A percentile compares a stretch with the other conserved stretches of the same genome.
Conservation (phyloP, 2,797 vertebrate species). For the Peromyscus melanophrys region DNA sequence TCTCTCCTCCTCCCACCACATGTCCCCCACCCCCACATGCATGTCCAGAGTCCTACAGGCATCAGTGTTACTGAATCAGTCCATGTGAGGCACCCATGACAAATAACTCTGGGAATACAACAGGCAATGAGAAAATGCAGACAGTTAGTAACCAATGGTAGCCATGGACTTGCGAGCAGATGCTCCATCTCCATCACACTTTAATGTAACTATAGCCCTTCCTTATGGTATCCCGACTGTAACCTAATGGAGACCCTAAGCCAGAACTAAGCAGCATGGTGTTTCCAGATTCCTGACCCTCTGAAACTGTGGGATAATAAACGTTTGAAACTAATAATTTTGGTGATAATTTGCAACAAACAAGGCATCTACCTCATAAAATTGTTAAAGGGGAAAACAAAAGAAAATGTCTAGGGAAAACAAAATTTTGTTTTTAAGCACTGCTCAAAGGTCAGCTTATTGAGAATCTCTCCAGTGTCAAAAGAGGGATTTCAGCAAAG, state of each 20-base stretch:
- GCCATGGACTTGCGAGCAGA: background rate
- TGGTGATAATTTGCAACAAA: conserved; percentile 40
- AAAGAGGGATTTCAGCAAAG: conserved; percentile 35
- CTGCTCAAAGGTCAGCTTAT: background rate
- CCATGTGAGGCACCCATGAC: background rate
- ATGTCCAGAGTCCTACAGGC: background rate
- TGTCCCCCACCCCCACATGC: background rate
- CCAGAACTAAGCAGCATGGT: conserved; percentile 15
- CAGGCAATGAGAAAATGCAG: background rate
- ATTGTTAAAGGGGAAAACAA: conserved; percentile 45
- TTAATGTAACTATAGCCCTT: background rate
- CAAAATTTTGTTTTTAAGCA: background rate
- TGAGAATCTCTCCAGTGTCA: background rate
- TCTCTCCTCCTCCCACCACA: background rate
- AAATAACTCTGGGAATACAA: background rate
- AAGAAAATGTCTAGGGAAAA: conserved; percentile 48
- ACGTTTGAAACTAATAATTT: background rate
- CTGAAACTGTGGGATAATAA: background rate
- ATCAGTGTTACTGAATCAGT: background rate
- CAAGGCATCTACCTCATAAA: background rate
- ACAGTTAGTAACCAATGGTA: background rate
- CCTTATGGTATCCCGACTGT: background rate
- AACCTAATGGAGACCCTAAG: background rate
- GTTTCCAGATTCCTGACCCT: conserved; percentile 10
- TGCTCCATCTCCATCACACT: background rate